A percentile compares a stretch with the other conserved stretches of the same genome.
These are phyloP conservation scores for Scleropages formosus DNA, from an alignment of 2,797 vertebrate species.

Conservation along the genomic window DNA sequence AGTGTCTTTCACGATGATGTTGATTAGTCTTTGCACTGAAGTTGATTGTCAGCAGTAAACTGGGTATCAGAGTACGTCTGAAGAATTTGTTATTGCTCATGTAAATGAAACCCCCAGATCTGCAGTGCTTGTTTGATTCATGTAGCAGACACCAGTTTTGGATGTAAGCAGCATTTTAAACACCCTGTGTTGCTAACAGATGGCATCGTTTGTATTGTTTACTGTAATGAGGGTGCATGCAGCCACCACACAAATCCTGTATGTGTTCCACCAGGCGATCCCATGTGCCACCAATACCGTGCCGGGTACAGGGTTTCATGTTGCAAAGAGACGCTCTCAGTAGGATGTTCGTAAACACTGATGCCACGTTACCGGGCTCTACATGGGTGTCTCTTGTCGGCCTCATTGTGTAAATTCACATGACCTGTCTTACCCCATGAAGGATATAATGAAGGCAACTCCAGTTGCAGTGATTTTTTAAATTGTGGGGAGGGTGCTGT, in stretches of 20 bases:
- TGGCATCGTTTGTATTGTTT: neutral
- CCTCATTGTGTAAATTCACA: slow-evolving; percentile 1
- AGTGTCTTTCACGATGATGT: too few relatives aligned
- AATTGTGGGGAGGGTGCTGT: too few relatives aligned
- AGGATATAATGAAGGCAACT: too few relatives aligned
- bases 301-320: too few relatives aligned
- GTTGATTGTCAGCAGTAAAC: too few relatives aligned
- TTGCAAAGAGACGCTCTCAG: too few relatives aligned
- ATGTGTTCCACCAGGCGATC: slow-evolving; percentile 6
- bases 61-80: too few relatives aligned
- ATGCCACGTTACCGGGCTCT: too few relatives aligned
- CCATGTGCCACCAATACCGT: neutral
- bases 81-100: neutral
- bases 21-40: too few relatives aligned
- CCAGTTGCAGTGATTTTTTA: too few relatives aligned
- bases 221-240: neutral
- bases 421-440: neutral
- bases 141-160: neutral
- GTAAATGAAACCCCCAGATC: neutral
- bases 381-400: too few relatives aligned
- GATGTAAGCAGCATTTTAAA: neutral
- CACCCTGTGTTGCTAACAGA: neutral
- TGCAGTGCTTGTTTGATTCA: neutral
- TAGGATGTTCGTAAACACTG: too few relatives aligned
- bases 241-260: neutral